Evolutionary conservation across 2,888 invertebrate species (phyloP).

Genomic region (Drosophila eohydei): DNA sequence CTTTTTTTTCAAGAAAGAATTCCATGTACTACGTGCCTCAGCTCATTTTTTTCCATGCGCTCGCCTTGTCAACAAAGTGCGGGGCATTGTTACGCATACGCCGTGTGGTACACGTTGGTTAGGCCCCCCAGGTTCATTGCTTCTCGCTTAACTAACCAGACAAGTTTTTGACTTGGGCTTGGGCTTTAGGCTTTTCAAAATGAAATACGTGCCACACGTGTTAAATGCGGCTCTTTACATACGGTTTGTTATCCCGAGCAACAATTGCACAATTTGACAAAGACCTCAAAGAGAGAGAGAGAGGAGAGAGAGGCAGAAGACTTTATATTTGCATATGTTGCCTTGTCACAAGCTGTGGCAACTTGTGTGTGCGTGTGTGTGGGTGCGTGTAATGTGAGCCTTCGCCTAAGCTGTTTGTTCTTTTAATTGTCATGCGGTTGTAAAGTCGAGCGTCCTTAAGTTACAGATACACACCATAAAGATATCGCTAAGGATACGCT

Average conservation of each 20-base stretch:
- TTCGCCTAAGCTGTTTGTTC: constrained; percentile 46
- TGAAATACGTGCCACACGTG: constrained; percentile 79
- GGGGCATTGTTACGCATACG: constrained; percentile 60
- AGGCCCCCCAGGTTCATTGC: constrained; percentile 60
- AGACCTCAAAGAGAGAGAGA: neutral
- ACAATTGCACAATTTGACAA: constrained; percentile 74
- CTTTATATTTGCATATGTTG: constrained; percentile 61
- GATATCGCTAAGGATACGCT: constrained; percentile 11
- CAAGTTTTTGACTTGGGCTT: constrained; percentile 22
- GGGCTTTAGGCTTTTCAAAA: constrained; percentile 45
- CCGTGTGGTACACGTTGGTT: constrained; percentile 21
- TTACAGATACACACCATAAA: constrained; percentile 16
- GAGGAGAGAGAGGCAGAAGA: neutral
- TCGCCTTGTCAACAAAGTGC: constrained; percentile 19
- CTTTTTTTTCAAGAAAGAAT: constrained; percentile 21
- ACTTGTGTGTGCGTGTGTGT: neutral
- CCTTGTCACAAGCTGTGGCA: constrained; percentile 26
- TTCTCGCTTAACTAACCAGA: constrained; percentile 54
- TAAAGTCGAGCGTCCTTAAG: constrained; percentile 24
- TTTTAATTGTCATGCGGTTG: constrained; percentile 60
- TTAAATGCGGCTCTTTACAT: constrained; percentile 65
- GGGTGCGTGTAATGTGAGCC: constrained; percentile 26
- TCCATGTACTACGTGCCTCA: constrained; percentile 41
- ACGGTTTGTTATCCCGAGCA: constrained; percentile 35
- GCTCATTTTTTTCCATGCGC: constrained; percentile 14